These are phyloP conservation scores for Kryptolebias marmoratus DNA, from an alignment of 2,113 vertebrate genomes.

Conservation along the genomic window DNA sequence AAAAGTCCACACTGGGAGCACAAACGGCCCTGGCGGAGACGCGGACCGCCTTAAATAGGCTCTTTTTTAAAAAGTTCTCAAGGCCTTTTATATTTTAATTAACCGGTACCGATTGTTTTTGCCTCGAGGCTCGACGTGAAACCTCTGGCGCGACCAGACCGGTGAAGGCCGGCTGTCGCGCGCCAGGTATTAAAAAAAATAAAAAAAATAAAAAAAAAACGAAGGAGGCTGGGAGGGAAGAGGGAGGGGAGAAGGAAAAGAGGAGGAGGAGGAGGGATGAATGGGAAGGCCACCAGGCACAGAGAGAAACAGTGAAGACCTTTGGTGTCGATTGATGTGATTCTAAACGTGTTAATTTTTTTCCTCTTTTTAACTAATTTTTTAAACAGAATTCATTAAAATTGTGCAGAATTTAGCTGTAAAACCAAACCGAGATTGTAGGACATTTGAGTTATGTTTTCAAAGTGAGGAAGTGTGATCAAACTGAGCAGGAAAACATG, in stretches of 20 bases:
- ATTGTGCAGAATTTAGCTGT: no score
- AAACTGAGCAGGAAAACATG: no score
- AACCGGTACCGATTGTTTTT: conserved; percentile 71
- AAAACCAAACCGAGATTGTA: no score
- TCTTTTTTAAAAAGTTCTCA: conserved; percentile 67
- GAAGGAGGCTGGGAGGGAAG: not conserved
- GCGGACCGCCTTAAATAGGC: conserved; percentile 27
- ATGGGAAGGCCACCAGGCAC: conserved; percentile 54
- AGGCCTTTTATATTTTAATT: conserved; percentile 76
- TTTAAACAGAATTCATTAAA: not conserved
- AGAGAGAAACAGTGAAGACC: conserved; percentile 34
- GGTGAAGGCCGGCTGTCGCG: conserved; percentile 74
- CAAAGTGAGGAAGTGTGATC: no score
- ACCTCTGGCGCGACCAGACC: conserved; percentile 58
- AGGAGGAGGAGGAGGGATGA: conserved; percentile 6
- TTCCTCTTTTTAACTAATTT: not conserved
- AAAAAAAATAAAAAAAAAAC: conserved; percentile 1
- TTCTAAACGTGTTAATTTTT: conserved; percentile 26
- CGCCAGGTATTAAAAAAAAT: conserved; percentile 61
- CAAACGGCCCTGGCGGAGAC: conserved; percentile 16
- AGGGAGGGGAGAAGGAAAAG: no score
- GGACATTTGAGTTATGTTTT: no score
- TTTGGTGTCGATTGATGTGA: conserved; percentile 43
- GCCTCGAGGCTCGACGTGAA: conserved; percentile 73
- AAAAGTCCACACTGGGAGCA: conserved; percentile 6